Conservation (phyloP, 2,888 invertebrate genomes). For the Polietes domitor region DNA sequence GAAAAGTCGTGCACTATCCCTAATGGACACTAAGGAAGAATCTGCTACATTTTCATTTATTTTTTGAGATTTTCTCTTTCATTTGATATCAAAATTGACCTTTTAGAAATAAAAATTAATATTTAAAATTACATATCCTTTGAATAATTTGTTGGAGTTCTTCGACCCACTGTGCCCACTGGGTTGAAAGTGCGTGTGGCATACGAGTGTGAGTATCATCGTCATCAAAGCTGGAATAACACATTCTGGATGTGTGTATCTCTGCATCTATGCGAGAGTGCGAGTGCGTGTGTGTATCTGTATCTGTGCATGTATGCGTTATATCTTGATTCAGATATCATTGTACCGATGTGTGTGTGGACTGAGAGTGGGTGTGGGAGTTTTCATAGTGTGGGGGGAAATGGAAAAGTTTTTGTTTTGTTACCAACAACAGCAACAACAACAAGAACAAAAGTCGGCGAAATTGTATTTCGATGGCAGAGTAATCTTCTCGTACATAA, state of each 20-base stretch:
- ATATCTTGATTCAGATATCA: slow-evolving; percentile 35
- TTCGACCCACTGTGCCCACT: background rate
- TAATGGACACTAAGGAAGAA: no score
- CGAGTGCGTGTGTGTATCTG: slow-evolving; percentile 5
- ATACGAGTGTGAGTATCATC: slow-evolving; percentile 12
- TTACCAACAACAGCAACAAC: slow-evolving; percentile 11
- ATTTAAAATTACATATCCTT: no score
- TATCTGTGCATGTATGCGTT: slow-evolving; percentile 7
- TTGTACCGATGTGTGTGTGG: background rate
- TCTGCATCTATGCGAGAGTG: slow-evolving; percentile 9
- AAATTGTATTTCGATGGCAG: slow-evolving; percentile 65
- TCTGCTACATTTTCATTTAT: no score
- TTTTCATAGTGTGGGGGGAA: slow-evolving; percentile 5
- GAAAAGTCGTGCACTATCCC: no score
- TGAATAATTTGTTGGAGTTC: no score
- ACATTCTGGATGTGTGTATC: slow-evolving; percentile 13
- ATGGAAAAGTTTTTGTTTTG: slow-evolving; percentile 30
- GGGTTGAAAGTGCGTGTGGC: slow-evolving; percentile 9
- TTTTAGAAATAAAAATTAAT: no score
- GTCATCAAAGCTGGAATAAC: background rate
- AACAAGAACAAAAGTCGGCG: no score
- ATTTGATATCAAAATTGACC: no score
- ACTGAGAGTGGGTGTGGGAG: background rate
- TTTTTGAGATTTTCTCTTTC: no score
- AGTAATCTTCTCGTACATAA: slow-evolving; percentile 65